These are phyloP conservation scores for Dasyurus viverrinus DNA, from an alignment of 2,113 vertebrate genomes.

Conservation along the genomic window DNA sequence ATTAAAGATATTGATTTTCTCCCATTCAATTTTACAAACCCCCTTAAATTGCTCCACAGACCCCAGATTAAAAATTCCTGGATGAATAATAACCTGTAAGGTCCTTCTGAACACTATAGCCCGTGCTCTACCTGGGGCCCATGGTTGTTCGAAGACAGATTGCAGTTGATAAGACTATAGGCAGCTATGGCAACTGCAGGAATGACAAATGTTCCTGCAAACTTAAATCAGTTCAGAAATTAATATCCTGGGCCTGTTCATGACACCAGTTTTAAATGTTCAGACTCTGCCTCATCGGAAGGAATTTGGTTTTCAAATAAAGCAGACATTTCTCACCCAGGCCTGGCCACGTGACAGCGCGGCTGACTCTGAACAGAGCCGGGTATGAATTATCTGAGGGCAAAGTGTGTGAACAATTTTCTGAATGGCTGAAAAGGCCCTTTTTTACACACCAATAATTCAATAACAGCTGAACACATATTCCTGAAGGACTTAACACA, in stretches of 20 bases:
- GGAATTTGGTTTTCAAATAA: slow-evolving; percentile 35
- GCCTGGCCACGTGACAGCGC: background rate
- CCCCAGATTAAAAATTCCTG: background rate
- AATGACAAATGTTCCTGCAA: background rate
- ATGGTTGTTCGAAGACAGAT: background rate
- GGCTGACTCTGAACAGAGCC: slow-evolving; percentile 17
- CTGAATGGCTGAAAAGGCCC: slow-evolving; percentile 38
- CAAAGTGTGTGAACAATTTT: slow-evolving; percentile 53
- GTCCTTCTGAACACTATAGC: background rate
- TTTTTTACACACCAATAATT: background rate
- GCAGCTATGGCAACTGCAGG: background rate
- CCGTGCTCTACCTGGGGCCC: background rate
- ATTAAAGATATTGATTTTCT: background rate
- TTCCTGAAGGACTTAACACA: background rate
- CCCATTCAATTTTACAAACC: background rate
- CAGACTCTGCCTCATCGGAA: background rate
- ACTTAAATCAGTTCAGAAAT: background rate
- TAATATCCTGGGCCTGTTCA: background rate
- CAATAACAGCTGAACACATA: background rate
- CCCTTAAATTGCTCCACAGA: background rate
- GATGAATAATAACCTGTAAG: background rate
- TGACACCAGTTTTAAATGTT: background rate
- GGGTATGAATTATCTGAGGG: slow-evolving; percentile 19
- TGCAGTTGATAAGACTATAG: background rate
- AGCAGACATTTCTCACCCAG: background rate